Evolutionary conservation across 2,797 vertebrate species (phyloP).

Genomic region (Microhierax caerulescens): DNA sequence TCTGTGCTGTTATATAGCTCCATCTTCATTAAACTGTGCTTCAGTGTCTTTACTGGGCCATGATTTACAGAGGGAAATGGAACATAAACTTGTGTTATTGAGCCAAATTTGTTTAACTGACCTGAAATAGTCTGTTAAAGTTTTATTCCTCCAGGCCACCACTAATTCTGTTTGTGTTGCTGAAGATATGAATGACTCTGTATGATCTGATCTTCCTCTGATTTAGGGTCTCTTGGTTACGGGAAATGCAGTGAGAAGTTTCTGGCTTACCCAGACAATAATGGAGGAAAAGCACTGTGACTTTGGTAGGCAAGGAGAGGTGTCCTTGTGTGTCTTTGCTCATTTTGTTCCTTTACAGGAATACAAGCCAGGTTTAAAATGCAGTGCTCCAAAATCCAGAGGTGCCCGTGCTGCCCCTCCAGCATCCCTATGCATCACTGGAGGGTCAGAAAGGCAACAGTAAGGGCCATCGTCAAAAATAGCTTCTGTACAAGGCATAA

Average conservation of each 20-base stretch:
- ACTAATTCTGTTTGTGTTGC: background rate
- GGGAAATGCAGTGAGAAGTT: background rate
- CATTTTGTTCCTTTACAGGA: background rate
- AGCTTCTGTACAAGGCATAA: background rate
- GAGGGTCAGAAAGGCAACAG: background rate
- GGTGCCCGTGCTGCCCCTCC: background rate
- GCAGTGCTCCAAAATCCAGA: background rate
- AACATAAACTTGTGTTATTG: background rate
- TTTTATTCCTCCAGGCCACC: background rate
- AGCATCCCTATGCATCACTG: background rate
- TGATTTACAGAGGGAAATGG: background rate
- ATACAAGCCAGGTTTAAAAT: too few relatives aligned
- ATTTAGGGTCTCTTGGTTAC: background rate
- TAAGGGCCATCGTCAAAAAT: background rate
- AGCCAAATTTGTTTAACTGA: constrained; percentile 1
- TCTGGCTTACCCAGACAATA: background rate
- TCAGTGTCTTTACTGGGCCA: background rate
- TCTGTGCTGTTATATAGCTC: background rate
- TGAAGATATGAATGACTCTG: background rate
- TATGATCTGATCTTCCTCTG: background rate
- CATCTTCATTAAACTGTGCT: background rate
- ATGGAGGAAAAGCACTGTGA: background rate
- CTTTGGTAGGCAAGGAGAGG: background rate
- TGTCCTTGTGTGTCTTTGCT: background rate
- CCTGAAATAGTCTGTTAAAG: background rate